phyloP scores from a whole-genome alignment of 37 sponge, comb jelly and placozoan species.

The Chondrosia reniformis region DNA sequence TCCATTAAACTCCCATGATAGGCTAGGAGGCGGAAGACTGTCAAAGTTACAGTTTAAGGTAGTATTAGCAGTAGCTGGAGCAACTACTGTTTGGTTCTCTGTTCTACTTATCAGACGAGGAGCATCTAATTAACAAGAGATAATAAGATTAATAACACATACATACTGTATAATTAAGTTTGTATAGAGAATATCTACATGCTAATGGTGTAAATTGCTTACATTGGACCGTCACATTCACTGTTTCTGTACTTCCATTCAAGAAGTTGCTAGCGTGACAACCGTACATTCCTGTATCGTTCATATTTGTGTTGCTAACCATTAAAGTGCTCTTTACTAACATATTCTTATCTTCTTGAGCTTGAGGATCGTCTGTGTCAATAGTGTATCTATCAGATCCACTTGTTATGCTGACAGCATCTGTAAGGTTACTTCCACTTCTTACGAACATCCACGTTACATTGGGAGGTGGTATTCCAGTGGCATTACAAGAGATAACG shows the following conservation, averaged over 20 bases:
- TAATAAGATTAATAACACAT: not conserved
- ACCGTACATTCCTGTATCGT: constrained; percentile 33
- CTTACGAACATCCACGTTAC: not conserved
- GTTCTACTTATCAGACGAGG: not conserved
- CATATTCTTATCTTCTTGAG: not conserved
- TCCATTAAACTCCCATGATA: constrained; percentile 9
- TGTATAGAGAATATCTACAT: too few relatives aligned
- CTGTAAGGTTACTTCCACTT: not conserved
- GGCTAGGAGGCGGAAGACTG: constrained; percentile 2
- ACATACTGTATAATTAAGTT: too few relatives aligned
- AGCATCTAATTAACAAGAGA: not conserved
- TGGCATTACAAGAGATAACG: not conserved
- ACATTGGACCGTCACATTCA: not conserved
- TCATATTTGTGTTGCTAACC: constrained; percentile 11
- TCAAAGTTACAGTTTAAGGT: not conserved
- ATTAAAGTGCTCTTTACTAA: constrained; percentile 35
- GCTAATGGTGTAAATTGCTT: too few relatives aligned
- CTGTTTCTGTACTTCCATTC: not conserved
- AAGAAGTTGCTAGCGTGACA: constrained; percentile 31
- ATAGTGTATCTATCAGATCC: not conserved
- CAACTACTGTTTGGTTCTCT: not conserved
- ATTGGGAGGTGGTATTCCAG: not conserved
- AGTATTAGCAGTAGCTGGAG: not conserved
- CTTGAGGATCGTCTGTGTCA: not conserved
- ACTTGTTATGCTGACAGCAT: not conserved